Evolutionary conservation across 2,888 invertebrate genomes (phyloP), one percentile per base, ranked within the genome.

Genomic region (Xestoiulus laeticollis): DNA sequence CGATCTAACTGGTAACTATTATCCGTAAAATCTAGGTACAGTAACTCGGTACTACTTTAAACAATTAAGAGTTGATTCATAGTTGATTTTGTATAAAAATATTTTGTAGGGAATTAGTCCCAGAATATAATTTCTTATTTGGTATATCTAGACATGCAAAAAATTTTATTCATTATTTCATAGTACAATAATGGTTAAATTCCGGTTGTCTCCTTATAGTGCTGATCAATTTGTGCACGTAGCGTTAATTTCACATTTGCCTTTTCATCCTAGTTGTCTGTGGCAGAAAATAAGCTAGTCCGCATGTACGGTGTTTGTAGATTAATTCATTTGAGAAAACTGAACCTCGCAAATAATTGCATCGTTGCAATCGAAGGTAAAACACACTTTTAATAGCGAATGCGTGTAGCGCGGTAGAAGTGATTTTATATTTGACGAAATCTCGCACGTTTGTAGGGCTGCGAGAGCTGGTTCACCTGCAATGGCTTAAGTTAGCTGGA

Each of bases 271-370:
- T 92, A 98, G 97, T 93, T 98, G 86, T 97, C 97, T 88, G 94
- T 96, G 91, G 95, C 95, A 91, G 95, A 96, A 91, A 98, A 98
- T 92, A 96, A 96, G 91, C 92, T 98, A 87, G 93, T 96, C 83
- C 95, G 97, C 88, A 97, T 98, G 97, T 96, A 96, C 91, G 96
- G 96, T 88, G 95, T 98, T 44, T 95, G 96, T 89, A 94, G 96
- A 87, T 93, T 98, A 89, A 95, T 95, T 89, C 95, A 95, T 91
- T 93, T 98, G 87, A 95, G 96, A 68, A 95, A 95, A 82, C 92
- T 98, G 89, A 96, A 97, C 92, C 93, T 98, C 85, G 96, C 97
- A 89, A 95, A 96, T 91, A 98, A 98, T 93, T 96, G 96, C 87
- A 96, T 98, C 90, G 93, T 97, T 84, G 96, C 96, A 88, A 97